phyloP scores from a whole-genome alignment of 2,888 invertebrate species.

The Noctua fimbriata region DNA sequence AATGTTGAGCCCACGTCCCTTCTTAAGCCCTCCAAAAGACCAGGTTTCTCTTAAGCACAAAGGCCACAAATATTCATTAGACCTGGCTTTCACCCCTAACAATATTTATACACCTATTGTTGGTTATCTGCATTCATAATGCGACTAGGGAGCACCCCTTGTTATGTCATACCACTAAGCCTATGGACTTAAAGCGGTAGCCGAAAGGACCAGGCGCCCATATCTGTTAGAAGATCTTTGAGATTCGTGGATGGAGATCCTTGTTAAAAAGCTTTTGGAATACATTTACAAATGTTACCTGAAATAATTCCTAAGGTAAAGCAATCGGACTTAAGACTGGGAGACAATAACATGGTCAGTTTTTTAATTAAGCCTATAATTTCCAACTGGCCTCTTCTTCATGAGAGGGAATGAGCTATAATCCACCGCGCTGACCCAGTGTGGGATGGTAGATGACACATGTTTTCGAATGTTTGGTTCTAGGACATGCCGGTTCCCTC shows the following conservation, averaged over 20 bases:
- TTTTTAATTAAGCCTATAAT: not conserved
- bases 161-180: slow-evolving; percentile 42
- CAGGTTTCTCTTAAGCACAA: slow-evolving; percentile 17
- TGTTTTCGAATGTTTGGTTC: not conserved
- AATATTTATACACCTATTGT: slow-evolving; percentile 54
- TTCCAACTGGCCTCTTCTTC: not conserved
- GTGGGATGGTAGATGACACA: not conserved
- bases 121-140: slow-evolving; percentile 56
- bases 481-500: not conserved
- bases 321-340: not conserved
- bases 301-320: not conserved
- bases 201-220: slow-evolving; percentile 33
- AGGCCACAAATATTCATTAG: slow-evolving; percentile 54
- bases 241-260: slow-evolving; percentile 17
- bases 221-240: slow-evolving; percentile 31
- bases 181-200: slow-evolving; percentile 35
- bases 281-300: slow-evolving; percentile 1
- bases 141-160: slow-evolving; percentile 3
- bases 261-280: slow-evolving; percentile 2
- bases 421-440: not conserved
- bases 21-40: slow-evolving; percentile 39
- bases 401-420: not conserved
- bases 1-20: slow-evolving; percentile 3
- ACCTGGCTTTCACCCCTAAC: slow-evolving; percentile 47
- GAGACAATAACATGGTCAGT: not conserved